Evolutionary conservation across 23 tunicate genomes (phyloP), one percentile per base, ranked within the genome.

Genomic region (Trididemnum clinides): DNA sequence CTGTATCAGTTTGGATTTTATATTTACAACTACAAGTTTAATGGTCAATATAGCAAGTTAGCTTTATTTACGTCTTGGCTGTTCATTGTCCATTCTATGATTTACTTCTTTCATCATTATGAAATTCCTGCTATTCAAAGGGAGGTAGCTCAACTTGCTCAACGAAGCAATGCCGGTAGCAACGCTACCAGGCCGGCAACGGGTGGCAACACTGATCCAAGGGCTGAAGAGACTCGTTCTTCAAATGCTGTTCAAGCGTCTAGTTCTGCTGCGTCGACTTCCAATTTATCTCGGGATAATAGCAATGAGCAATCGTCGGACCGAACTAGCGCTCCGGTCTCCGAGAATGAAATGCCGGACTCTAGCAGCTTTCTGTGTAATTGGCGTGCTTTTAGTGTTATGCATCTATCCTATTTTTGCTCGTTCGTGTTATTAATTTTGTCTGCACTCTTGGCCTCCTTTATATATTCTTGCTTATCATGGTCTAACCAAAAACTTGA

Each of bases 1-100:
- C 66, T 97, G 15, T 97, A 97, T 50, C 99, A 97, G 63, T 97
- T 97, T 49, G 90, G 91, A 1, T 97, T 97, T 71, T 97, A 97
- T 34, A 50, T 85, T 36, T 92, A 97, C 86, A 89, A 97, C 57
- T 88, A 97, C 79, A 85, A 88, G 31, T 94, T 88, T 57, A 94
- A 89, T 77, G 98, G 98, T 58, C 91, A 87, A 69, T 89, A 91
- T 88, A 94, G 94, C 83, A 92, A 94, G 37, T 72, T 94, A 12
- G 98, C 98, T 1, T 51, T 94, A 31, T 87, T 94, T 37, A 82
- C 98, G 15, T 94, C 98, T 18, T 94, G 98, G 98, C 85, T 94
- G 49, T 89, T 94, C 34, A 94, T 89, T 37, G 84, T 83, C 39
- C 99, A 97, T 39, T 88, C 93, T 0, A 97, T 97, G 99, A 33